Base-by-base conservation (phyloP, 2,113 vertebrate genomes). In the Vanacampus margaritifer region DNA sequence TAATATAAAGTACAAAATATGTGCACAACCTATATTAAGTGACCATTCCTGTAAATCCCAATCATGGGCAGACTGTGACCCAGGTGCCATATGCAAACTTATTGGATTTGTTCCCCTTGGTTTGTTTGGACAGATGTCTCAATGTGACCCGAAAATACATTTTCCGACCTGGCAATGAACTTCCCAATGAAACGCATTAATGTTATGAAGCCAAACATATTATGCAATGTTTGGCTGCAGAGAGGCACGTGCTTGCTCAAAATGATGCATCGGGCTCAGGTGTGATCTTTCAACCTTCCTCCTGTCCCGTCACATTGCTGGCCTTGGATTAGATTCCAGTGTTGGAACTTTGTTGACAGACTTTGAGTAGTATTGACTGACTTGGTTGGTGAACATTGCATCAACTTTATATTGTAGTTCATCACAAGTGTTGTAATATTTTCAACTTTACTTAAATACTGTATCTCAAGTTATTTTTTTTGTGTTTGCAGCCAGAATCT, bases 71-170 rank as follows among this genome's bases (percentile, higher is more conserved):
- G 28, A 32, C 28, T 2, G 28, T 32, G 28, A 32, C 28, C 28
- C 28, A 32, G 28, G 28, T 10, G 12, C 39, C 12, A 41, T 41
- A 35, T n/a, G 53, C 19, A n/a, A 50, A 67, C n/a, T 17, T 64
- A 67, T 28, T 26, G 48, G 64, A 74, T 63, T 65, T 39, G 60
- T 72, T 14, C 7, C 11, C 26, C 57, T 19, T 39, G 1, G n/a
- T 43, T 72, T 12, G 60, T 81, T 79, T 75, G 72, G 66, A 80
- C 78, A 77, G 74, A 81, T 85, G 74, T 74, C 69, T 74, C 62
- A 56, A 54, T 65, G 53, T 24, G 60, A 64, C 24, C 32, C 60
- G 72, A 65, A 28, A 64, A 32, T 57, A 67, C 67, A 28, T 17
- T 54, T 39, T 39, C 3, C n/a, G 53, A 14, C 13, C 45, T 41